Base-by-base conservation (phyloP, 1,140 invertebrate genomes). In the Tachypleus tridentatus region DNA sequence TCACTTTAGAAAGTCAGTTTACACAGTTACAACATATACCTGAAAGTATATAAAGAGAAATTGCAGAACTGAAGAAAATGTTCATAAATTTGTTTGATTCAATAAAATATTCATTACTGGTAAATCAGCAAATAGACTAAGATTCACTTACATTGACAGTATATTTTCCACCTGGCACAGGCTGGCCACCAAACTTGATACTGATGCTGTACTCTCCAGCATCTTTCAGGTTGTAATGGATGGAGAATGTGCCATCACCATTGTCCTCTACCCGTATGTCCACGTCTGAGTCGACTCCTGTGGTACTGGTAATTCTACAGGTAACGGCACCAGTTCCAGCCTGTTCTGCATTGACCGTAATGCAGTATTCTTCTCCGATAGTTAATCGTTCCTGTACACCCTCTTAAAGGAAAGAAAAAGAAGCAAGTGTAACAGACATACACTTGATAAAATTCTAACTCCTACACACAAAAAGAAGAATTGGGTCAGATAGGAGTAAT, bases 201-300 rank as follows among this genome's bases (percentile, higher is more conserved):
- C 84, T 89, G 57, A 93, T 82, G 4, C 87, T 88, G 73, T 94
- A 93, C 62, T 89, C 87, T 1, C 89, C 90, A 51, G 84, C 85
- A 75, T 91, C 86, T 63, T 84, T 85, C 0, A 92, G 84, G 0
- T 84, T 88, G 73, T 92, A 93, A 72, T 84, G 85, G 69, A 91
- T 84, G 70, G 82, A 87, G 69, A 90, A 89, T 49, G 89, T 91
- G 11, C 89, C 90, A 78, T 93, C 89, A 2, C 81, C 81, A 73
- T 92, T 91, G 72, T 92, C 89, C 66, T 89, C 84, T 60, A 93
- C 88, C 72, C 89, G 86, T 60, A 90, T 87, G 76, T 92, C 88
- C 68, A 91, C 81, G 73, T 87, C 86, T 75, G 82, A 82, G 47
- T 64, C 60, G 51, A 49, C 51, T 51, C 62, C 64, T 10, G 60